phyloP scores from a whole-genome alignment of 2,797 vertebrate genomes.

The Phrynocephalus guinanensis region DNA sequence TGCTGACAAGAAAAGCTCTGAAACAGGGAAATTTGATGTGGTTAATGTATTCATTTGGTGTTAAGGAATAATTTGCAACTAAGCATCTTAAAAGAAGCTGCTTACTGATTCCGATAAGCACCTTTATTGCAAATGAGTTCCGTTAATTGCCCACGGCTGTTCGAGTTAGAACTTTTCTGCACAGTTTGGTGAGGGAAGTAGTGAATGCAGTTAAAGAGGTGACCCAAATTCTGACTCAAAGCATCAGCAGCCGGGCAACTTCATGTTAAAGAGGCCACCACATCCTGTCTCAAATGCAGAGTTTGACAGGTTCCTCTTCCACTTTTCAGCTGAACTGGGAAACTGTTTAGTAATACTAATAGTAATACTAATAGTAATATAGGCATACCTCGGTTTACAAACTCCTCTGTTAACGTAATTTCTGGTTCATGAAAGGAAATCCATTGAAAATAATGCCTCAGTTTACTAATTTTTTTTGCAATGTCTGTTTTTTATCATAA shows the following conservation, averaged over 20 bases:
- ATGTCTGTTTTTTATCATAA: too few relatives aligned
- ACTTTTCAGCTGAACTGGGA: background rate
- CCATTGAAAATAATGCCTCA: too few relatives aligned
- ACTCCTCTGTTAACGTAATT: too few relatives aligned
- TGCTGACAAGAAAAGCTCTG: slow-evolving; percentile 29
- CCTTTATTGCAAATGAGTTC: slow-evolving; percentile 45
- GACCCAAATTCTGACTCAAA: slow-evolving; percentile 33
- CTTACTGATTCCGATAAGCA: slow-evolving; percentile 47
- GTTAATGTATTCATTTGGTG: slow-evolving; percentile 39
- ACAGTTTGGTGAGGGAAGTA: slow-evolving; percentile 29
- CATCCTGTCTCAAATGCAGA: background rate
- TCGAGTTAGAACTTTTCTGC: slow-evolving; percentile 45
- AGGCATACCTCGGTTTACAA: too few relatives aligned
- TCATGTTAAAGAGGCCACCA: background rate
- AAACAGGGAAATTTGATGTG: slow-evolving; percentile 42
- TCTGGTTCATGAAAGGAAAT: too few relatives aligned
- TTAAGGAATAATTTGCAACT: slow-evolving; percentile 57
- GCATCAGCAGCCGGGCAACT: background rate
- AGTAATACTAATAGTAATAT: too few relatives aligned
- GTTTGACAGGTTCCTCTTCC: background rate
- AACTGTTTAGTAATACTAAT: too few relatives aligned
- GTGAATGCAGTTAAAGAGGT: background rate
- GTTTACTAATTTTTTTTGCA: too few relatives aligned
- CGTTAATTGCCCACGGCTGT: slow-evolving; percentile 48
- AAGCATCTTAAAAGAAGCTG: slow-evolving; percentile 53